phyloP scores from a whole-genome alignment of 2,113 vertebrate genomes.

The Chamaea fasciata region DNA sequence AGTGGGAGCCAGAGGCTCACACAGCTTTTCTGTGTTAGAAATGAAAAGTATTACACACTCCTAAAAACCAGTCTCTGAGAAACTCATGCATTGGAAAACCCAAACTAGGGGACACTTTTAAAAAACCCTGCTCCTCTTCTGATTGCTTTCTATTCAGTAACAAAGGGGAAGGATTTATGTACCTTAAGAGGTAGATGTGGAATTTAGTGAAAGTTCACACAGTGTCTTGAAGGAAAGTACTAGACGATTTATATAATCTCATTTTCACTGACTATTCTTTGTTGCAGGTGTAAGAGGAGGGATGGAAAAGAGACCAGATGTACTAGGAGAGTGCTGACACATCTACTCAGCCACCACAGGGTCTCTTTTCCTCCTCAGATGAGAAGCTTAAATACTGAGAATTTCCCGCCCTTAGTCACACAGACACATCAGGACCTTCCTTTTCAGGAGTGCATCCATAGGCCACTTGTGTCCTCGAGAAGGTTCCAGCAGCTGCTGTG shows the following conservation, averaged over 20 bases:
- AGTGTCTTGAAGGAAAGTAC: background rate
- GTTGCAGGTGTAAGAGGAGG: background rate
- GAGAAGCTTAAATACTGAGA: background rate
- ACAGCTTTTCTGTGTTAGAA: background rate
- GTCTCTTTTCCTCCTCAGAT: background rate
- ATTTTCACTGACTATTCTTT: background rate
- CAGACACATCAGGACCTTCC: accelerated
- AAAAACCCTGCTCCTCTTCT: background rate
- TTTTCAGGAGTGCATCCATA: background rate
- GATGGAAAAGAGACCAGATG: background rate
- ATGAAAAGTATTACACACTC: background rate
- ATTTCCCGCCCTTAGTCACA: background rate
- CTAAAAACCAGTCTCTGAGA: background rate
- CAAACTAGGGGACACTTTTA: background rate
- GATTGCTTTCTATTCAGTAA: background rate
- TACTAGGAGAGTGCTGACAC: background rate
- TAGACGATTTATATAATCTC: background rate
- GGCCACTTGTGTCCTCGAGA: background rate
- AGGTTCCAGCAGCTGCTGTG: background rate
- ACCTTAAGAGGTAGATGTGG: background rate
- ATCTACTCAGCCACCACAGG: background rate
- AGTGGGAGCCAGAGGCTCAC: background rate
- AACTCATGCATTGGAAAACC: background rate
- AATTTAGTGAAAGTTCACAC: background rate
- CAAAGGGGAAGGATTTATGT: background rate